A percentile compares a stretch with the other conserved stretches of the same genome.
phyloP scores from a whole-genome alignment of 2,797 vertebrate genomes.

The Pogoniulus pusillus region DNA sequence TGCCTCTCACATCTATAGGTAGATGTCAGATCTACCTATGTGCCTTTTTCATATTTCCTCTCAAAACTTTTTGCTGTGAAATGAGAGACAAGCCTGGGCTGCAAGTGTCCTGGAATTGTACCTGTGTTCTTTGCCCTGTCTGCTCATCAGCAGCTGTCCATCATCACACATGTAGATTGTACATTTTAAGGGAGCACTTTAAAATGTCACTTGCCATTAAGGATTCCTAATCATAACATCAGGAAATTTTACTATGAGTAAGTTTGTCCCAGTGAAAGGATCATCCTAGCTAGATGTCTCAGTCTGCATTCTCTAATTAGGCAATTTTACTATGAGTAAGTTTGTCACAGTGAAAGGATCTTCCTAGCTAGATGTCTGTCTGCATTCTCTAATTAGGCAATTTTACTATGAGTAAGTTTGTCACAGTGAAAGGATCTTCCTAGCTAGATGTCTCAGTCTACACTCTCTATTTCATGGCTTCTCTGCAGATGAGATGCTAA shows the following conservation, averaged over 20 bases:
- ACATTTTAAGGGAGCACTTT: background rate
- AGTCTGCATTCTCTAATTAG: accelerated
- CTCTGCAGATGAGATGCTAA: background rate
- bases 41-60: background rate
- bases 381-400: too few relatives aligned
- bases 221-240: background rate
- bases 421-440: too few relatives aligned
- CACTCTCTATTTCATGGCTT: too few relatives aligned
- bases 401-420: too few relatives aligned
- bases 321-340: too few relatives aligned
- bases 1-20: background rate
- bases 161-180: background rate
- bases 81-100: background rate
- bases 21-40: background rate
- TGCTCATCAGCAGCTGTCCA: background rate
- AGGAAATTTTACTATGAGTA: background rate
- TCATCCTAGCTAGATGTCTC: background rate
- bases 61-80: background rate
- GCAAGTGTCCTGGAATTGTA: background rate
- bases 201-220: background rate
- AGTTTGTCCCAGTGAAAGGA: background rate
- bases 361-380: too few relatives aligned
- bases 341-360: too few relatives aligned
- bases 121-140: background rate
- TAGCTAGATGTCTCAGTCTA: too few relatives aligned